Evolutionary conservation across 2,888 invertebrate genomes (phyloP), one percentile per base, ranked within the genome.

Genomic region (Drosophila kambysellisi): DNA sequence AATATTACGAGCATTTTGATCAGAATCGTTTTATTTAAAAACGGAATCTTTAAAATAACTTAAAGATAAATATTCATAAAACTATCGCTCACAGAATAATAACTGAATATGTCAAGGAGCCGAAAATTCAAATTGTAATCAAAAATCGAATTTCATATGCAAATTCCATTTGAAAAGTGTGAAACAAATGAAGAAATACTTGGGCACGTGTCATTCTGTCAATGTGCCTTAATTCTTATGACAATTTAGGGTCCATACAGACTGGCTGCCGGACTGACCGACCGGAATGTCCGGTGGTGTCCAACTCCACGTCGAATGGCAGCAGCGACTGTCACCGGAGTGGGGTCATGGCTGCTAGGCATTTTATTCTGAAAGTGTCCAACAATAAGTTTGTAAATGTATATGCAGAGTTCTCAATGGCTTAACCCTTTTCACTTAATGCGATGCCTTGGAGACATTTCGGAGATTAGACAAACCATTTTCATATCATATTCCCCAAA

Each of bases 161-260:
- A 41, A 41, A 67, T 51, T 20, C 41, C 43, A 15, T 57, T 57
- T 43, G n/a, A 9, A 57, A 41, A 51, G 37, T 46, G 50, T 39
- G 33, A 50, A 46, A 30, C 52, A 74, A 54, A 67, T 68, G 51
- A 58, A 76, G 58, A 80, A 74, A 68, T 68, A 37, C 29, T 65
- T 56, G 53, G 72, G 61, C 72, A 76, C 65, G 76, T 76, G 76
- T 81, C 85, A 78, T 76, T 56, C 88, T 89, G 88, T 89, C 88
- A 73, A 58, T 71, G 66, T 70, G 70, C 53, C 76, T 78, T 70
- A 81, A 89, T 81, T 81, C 84, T 69, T 76, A 76, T 79, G 85
- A 71, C 79, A 73, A 52, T 74, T 60, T 51, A 30, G 68, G 65
- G 48, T 62, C 43, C 25, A 48, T 52, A 11, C 50, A 53, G 29